Conservation (phyloP, 2,888 invertebrate species). For the Conchocele bisecta region DNA sequence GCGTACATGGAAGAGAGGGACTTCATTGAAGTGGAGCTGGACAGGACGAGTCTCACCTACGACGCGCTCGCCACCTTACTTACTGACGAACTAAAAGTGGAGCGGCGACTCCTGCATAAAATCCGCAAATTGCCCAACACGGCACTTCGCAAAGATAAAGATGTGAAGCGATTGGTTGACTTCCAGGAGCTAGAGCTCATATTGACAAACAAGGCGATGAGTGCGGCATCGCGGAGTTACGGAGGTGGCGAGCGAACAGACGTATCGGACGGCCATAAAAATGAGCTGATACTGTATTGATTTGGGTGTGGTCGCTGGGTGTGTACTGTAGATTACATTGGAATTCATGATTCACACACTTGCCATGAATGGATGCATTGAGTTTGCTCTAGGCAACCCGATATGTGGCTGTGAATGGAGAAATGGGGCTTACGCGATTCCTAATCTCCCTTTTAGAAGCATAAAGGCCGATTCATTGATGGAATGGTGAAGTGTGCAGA, state of each 20-base stretch:
- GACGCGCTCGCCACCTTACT: slow-evolving; percentile 85
- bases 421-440: no score
- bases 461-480: no score
- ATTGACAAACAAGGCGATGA: slow-evolving; percentile 73
- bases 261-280: slow-evolving; percentile 49
- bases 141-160: slow-evolving; percentile 87
- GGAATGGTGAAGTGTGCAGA: no score
- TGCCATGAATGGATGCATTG: no score
- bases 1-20: slow-evolving; percentile 85
- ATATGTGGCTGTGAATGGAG: no score
- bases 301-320: neutral
- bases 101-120: slow-evolving; percentile 83
- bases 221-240: slow-evolving; percentile 69
- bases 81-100: slow-evolving; percentile 86
- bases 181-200: slow-evolving; percentile 88
- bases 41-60: slow-evolving; percentile 85
- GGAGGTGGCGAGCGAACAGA: no score
- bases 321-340: no score
- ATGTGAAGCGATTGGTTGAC: slow-evolving; percentile 86
- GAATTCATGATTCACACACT: no score
- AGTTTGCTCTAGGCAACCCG: no score
- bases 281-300: slow-evolving; percentile 72
- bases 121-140: slow-evolving; percentile 88
- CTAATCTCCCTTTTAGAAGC: no score
- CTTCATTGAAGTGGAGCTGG: slow-evolving; percentile 88